Evolutionary conservation across 2,888 invertebrate genomes (phyloP), one percentile per base, ranked within the genome.

Genomic region (Drosophila meridionalis): DNA sequence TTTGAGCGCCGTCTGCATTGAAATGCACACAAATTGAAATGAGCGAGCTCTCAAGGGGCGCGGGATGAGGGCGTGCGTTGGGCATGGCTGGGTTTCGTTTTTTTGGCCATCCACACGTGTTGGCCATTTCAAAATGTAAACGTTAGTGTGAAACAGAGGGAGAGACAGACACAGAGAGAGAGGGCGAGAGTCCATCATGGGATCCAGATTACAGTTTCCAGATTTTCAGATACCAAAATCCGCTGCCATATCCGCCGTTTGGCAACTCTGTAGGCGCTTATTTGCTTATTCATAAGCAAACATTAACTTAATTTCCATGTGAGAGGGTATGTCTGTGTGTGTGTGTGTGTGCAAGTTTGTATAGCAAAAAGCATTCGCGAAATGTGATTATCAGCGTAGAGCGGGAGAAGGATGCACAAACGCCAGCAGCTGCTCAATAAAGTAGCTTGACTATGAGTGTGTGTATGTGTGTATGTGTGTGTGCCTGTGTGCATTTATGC

Each of bases 271-370:
- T 84, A 87, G 84, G 89, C 86, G 82, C 79, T 89, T 91, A 87
- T 92, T 92, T 92, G 90, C 89, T 91, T 92, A 91, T 92, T 92
- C 92, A 91, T 92, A 92, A 91, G 90, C 91, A 91, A 92, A 92
- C 90, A 92, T 92, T 92, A 90, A 91, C 92, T 92, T 91, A 90
- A 92, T 92, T 92, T 92, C 79, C 90, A 84, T 84, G 62, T 48
- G 63, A 50, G 60, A 52, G 66, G 12, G 59, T 70, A 20, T 32
- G 58, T 55, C 47, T 55, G 40, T 40, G 53, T 45, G 47, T 60
- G 30, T 53, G 43, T 20, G 56, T 73, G 53, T 73, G 62, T 60
- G 50, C 50, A 58, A 32, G 61, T 66, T 69, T 45, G 65, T 52
- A 69, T 71, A 67, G 76, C 82, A 87, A 85, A 87, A 83, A 87